Evolutionary conservation across 2,888 invertebrate genomes (phyloP).

Genomic region (Gasteruption jaculator): DNA sequence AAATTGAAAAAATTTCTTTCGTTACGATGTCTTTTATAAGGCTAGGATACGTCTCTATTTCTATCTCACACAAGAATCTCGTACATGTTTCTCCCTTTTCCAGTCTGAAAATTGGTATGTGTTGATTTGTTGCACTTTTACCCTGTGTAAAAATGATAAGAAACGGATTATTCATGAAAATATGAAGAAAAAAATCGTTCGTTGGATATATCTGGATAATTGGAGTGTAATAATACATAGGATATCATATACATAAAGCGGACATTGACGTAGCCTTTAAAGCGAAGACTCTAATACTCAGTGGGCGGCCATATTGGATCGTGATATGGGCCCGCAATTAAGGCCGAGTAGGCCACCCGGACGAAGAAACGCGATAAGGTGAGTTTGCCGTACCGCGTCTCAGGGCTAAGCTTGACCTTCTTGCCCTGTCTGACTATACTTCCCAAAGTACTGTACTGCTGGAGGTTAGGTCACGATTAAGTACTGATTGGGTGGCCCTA

Average conservation of each 20-base stretch:
- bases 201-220: too few relatives aligned
- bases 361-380: constrained; percentile 48
- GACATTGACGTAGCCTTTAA: constrained; percentile 30
- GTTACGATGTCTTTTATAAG: too few relatives aligned
- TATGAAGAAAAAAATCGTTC: too few relatives aligned
- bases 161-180: too few relatives aligned
- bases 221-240: not conserved
- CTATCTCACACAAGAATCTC: too few relatives aligned
- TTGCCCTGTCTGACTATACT: constrained; percentile 29
- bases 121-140: too few relatives aligned
- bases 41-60: too few relatives aligned
- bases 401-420: constrained; percentile 45
- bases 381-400: constrained; percentile 38
- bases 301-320: constrained; percentile 52
- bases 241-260: constrained; percentile 30
- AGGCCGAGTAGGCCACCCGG: constrained; percentile 52
- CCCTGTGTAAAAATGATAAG: too few relatives aligned
- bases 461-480: constrained; percentile 45
- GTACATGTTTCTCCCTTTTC: too few relatives aligned
- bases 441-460: constrained; percentile 31
- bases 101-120: too few relatives aligned
- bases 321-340: constrained; percentile 51
- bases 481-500: constrained; percentile 44
- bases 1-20: too few relatives aligned
- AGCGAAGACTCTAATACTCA: constrained; percentile 39